These are phyloP conservation scores for Stenodera caucasica DNA, from an alignment of 2,888 invertebrate genomes.

Conservation along the genomic window DNA sequence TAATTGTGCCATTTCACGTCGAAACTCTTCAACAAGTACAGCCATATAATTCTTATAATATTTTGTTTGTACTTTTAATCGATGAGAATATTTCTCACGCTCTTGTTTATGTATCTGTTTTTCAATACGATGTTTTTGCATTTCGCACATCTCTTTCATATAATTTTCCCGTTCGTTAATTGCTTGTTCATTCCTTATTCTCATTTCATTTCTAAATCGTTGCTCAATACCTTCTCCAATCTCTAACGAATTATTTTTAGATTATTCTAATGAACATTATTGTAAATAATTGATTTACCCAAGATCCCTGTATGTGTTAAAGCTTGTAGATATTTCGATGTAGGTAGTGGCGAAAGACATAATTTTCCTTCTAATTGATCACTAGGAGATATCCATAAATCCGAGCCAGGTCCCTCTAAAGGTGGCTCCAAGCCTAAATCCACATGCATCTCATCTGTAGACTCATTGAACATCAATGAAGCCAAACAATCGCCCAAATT, in stretches of 20 bases:
- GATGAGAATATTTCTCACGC: constrained; percentile 10
- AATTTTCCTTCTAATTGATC: constrained; percentile 53
- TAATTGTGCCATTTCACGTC: constrained; percentile 28
- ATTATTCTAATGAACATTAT: no score
- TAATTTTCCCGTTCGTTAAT: constrained; percentile 43
- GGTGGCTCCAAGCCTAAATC: constrained; percentile 47
- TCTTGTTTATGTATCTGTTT: constrained; percentile 9
- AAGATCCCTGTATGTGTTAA: constrained; percentile 54
- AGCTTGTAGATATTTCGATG: constrained; percentile 51
- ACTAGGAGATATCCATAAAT: constrained; percentile 56
- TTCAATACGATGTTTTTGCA: constrained; percentile 13
- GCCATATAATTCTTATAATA: constrained; percentile 34
- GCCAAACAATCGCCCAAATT: constrained; percentile 49
- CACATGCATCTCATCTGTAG: constrained; percentile 43
- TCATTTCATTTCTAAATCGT: constrained; percentile 45
- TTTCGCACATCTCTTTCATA: constrained; percentile 17
- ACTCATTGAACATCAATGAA: constrained; percentile 46
- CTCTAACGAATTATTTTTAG: constrained; percentile 33
- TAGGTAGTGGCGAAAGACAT: constrained; percentile 52
- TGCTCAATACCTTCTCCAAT: constrained; percentile 49
- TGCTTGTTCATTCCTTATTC: constrained; percentile 43
- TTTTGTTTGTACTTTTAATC: constrained; percentile 22
- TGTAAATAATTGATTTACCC: no score
- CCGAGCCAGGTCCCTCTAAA: constrained; percentile 49
- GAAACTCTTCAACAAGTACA: constrained; percentile 28